Evolutionary conservation across 2,888 invertebrate genomes (phyloP), one percentile per base, ranked within the genome.

Genomic region (Epinotia bilunana): DNA sequence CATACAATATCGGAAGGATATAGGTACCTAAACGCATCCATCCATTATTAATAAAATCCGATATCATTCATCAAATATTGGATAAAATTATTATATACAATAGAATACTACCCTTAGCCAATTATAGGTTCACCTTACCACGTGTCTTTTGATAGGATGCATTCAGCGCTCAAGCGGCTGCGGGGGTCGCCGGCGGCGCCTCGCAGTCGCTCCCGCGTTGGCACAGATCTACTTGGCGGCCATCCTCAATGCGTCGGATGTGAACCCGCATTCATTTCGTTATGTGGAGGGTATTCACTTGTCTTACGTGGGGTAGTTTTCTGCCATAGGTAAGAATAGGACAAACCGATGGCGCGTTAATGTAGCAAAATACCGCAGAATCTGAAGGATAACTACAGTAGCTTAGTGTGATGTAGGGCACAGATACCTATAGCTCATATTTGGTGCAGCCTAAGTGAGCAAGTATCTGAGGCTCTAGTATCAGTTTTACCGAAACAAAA

Each of bases 161-260:
- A 74, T 60, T 62, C 62, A 73, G 76, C 76, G 76, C 76, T 73
- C 13, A 64, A 76, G 69, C 76, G 55, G 76, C 73, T 73, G 62
- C 13, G 12, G 3, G 73, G 33, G 55, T 20, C 5, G 2, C 7
- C 46, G 11, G 43, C 43, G 77, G 77, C 77, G 77, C 77, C 77
- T 67, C 65, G 67, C 77, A 46, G 77, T 77, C 76, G 76, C 72
- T 70, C 23, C 53, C 70, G 70, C 57, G 39, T 65, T 76, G 76
- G 76, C 76, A 76, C 73, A 76, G 76, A 76, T 73, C 70, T 76
- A 73, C 55, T 70, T 76, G 70, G 76, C 70, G 57, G 58, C 63
- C 55, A 53, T 43, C 55, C 67, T 72, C 61, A 23, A 67, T 75
- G 75, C 75, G 75, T 75, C 57, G 43, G 55, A n/a, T 58, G 18